Conservation (phyloP, 2,888 invertebrate species). For the Ptycholaimellus sp. region DNA sequence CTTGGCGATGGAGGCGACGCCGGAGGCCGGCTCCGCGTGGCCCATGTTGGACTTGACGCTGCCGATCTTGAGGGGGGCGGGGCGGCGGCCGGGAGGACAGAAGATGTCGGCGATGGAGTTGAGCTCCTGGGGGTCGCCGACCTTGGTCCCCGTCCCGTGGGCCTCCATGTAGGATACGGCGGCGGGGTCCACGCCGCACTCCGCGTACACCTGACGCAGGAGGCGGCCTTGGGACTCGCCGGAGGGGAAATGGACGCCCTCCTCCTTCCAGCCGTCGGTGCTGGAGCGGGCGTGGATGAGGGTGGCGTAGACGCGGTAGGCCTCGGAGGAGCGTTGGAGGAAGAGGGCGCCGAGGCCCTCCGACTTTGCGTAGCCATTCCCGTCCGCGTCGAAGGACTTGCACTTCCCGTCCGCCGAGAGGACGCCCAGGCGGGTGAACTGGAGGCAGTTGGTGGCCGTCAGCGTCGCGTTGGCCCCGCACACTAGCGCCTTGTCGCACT, state of each 20-base stretch:
- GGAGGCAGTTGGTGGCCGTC: slow-evolving; percentile 66
- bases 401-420: slow-evolving; percentile 67
- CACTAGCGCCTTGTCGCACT: slow-evolving; percentile 84
- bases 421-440: slow-evolving; percentile 81
- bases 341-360: slow-evolving; percentile 24
- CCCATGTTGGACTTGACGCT: slow-evolving; percentile 98
- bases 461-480: slow-evolving; percentile 67
- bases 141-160: slow-evolving; percentile 93
- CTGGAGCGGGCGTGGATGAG: slow-evolving; percentile 60
- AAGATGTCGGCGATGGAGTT: slow-evolving; percentile 76
- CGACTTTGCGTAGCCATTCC: slow-evolving; percentile 30
- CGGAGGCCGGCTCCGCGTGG: slow-evolving; percentile 59
- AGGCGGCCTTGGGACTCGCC: slow-evolving; percentile 43
- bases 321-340: slow-evolving; percentile 18
- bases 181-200: slow-evolving; percentile 42
- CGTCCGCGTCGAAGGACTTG: slow-evolving; percentile 73
- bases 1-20: slow-evolving; percentile 24
- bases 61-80: slow-evolving; percentile 56
- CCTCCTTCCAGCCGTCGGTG: slow-evolving; percentile 47
- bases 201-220: slow-evolving; percentile 47
- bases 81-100: slow-evolving; percentile 47
- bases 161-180: slow-evolving; percentile 78
- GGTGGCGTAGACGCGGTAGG: slow-evolving; percentile 22
- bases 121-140: slow-evolving; percentile 91
- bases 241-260: slow-evolving; percentile 33